Base-by-base conservation (phyloP, 2,113 vertebrate genomes). In the Percina caprodes region DNA sequence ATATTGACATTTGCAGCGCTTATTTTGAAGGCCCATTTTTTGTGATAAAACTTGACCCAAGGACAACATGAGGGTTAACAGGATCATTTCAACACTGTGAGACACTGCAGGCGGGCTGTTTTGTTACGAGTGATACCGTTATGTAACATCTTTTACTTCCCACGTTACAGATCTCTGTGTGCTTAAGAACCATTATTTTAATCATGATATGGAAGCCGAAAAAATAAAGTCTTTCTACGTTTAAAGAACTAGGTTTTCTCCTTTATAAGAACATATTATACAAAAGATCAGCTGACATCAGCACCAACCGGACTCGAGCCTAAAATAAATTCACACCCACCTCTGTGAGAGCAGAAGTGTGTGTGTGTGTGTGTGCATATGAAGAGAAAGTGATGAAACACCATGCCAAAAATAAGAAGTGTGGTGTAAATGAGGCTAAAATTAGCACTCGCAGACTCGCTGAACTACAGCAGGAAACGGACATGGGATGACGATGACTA, bases 361-460 rank as follows among this genome's bases (percentile, higher is more conserved):
- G 48, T 45, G 54, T 58, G 72, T 3, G 60, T 56, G 65, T 21
- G n/a, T n/a, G n/a, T n/a, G n/a, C n/a, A 24, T 21, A 24, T 39
- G 6, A 48, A 77, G 33, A 55, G 18, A 56, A 21, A 5, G 67
- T 19, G 58, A 66, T 80, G 68, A 83, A 79, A 79, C 58, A 26
- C 18, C 19, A 39, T 55, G 56, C 63, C 58, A 63, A 55, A 80
- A 33, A 42, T 45, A 45, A 35, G 1, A 26, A 46, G 15, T 56
- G 45, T 62, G 49, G 45, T 62, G 49, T 59, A 48, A 66, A 30
- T 12, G 49, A 76, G 63, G 11, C 80, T 80, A 77, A 80, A 83
- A 86, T 75, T 62, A 84, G 74, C 54, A 6, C 19, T 15, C 8
- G 33, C 48, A 48, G 77, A 79, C 67, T 73, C 3, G 5, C 55